These are phyloP conservation scores for Struthidea cinerea DNA, from an alignment of 2,113 vertebrate genomes.

Conservation along the genomic window DNA sequence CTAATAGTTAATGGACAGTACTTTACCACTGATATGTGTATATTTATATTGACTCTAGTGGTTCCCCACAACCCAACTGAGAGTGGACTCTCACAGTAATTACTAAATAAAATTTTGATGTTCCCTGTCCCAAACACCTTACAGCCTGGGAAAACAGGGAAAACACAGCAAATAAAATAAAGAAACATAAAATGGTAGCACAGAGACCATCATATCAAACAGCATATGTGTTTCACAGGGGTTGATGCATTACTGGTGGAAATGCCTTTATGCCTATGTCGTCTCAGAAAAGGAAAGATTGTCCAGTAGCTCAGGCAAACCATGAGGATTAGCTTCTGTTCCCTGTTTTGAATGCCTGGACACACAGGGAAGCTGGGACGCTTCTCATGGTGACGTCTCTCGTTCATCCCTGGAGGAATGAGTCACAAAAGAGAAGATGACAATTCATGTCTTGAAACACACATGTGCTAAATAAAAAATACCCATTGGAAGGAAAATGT, in stretches of 20 bases:
- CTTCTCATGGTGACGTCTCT: constrained; percentile 69
- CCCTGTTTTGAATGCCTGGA: background rate
- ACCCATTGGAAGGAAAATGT: background rate
- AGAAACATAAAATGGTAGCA: background rate
- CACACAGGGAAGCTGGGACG: constrained; percentile 53
- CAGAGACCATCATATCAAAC: background rate
- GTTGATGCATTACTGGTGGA: background rate
- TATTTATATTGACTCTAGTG: background rate
- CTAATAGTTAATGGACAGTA: background rate
- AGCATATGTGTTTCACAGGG: background rate
- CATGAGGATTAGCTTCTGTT: background rate
- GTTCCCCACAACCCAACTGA: background rate
- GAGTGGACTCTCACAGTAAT: background rate
- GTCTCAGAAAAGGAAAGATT: background rate
- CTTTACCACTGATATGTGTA: background rate
- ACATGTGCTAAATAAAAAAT: constrained; percentile 54
- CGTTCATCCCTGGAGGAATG: constrained; percentile 64
- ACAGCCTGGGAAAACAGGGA: background rate
- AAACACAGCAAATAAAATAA: background rate
- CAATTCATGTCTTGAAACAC: constrained; percentile 36
- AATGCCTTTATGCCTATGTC: background rate
- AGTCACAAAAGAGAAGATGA: constrained; percentile 42
- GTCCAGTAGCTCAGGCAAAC: background rate
- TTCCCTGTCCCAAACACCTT: background rate
- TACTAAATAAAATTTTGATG: background rate